Conservation (phyloP, 2,113 vertebrate species). For the Myotis yumanensis region DNA sequence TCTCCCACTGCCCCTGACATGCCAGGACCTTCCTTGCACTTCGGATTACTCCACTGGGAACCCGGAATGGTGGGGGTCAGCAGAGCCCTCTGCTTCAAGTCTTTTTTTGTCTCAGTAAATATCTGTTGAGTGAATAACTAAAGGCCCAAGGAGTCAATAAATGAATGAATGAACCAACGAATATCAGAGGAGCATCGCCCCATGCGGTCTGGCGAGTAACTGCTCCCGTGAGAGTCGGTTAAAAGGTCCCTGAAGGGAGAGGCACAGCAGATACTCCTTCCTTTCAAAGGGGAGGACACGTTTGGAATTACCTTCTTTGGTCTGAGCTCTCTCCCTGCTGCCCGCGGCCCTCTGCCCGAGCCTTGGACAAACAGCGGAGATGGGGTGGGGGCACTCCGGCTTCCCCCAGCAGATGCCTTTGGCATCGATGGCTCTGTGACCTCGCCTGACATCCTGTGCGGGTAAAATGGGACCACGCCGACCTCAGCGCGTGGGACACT, state of each 20-base stretch:
- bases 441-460: background rate
- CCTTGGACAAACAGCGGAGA: background rate
- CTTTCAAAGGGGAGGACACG: background rate
- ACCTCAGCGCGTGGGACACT: fast-evolving
- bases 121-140: background rate
- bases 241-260: background rate
- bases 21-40: background rate
- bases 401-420: background rate
- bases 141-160: background rate
- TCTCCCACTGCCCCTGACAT: fast-evolving
- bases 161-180: background rate
- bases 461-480: fast-evolving
- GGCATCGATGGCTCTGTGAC: background rate
- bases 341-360: fast-evolving
- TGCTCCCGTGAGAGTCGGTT: background rate
- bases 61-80: background rate
- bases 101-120: background rate
- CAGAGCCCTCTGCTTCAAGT: background rate
- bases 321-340: background rate
- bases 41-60: fast-evolving
- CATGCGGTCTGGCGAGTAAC: background rate
- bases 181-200: too few species aligned
- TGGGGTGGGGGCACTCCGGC: too few species aligned
- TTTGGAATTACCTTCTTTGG: background rate
- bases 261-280: too few species aligned